phyloP scores from a whole-genome alignment of 2,797 vertebrate genomes.

The Scleropages formosus region DNA sequence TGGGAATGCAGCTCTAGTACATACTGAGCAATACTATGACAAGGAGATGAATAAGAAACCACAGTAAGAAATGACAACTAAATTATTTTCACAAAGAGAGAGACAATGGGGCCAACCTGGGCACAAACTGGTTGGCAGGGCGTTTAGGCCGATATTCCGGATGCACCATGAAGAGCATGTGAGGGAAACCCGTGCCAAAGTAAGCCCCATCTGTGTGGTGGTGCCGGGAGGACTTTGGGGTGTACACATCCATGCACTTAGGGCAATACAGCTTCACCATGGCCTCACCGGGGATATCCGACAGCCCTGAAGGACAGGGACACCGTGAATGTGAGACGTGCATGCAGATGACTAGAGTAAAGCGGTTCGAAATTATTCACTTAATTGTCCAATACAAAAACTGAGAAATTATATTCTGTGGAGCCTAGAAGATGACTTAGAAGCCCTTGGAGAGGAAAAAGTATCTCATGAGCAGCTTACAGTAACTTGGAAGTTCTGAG shows the following conservation, averaged over 20 bases:
- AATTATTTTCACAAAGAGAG: not conserved
- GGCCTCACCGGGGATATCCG: conserved; percentile 90
- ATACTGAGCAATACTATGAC: not conserved
- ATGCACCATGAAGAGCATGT: conserved; percentile 98
- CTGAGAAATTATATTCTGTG: not conserved
- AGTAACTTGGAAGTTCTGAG: too few relatives aligned
- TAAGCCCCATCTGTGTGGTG: conserved; percentile 94
- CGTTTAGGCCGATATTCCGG: conserved; percentile 93
- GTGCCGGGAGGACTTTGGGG: conserved; percentile 90
- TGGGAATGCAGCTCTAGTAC: not conserved
- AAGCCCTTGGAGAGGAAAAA: too few relatives aligned
- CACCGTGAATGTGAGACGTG: not conserved
- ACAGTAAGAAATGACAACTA: not conserved
- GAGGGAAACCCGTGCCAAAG: conserved; percentile 91
- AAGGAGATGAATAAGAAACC: not conserved
- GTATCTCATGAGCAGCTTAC: too few relatives aligned
- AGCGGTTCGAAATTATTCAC: not conserved
- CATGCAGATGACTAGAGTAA: not conserved
- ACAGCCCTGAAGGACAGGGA: conserved; percentile 71
- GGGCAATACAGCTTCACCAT: conserved; percentile 97
- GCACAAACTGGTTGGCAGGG: conserved; percentile 95
- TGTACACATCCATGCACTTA: conserved; percentile 97
- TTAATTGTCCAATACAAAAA: too few relatives aligned
- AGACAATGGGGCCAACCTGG: conserved; percentile 66
- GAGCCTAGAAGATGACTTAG: too few relatives aligned